Evolutionary conservation across 2,888 invertebrate genomes (phyloP).

Genomic region (Tricholauxania praeusta): DNA sequence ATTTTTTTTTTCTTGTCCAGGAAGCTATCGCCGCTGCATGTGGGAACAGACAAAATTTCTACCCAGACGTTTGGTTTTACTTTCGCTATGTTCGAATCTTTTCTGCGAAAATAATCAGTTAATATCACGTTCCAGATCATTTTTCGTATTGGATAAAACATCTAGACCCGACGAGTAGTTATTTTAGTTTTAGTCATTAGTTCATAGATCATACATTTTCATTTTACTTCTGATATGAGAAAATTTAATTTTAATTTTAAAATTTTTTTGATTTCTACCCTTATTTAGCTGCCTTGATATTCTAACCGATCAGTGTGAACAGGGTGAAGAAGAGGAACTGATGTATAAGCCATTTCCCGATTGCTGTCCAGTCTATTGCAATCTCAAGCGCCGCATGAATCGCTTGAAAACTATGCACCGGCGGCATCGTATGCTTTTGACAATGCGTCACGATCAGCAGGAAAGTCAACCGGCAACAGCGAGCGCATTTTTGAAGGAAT

Average conservation of each 20-base stretch:
- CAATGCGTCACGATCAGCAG: constrained; percentile 54
- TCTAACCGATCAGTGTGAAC: constrained; percentile 63
- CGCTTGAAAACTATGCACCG: constrained; percentile 64
- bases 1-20: constrained; percentile 44
- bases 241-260: background rate
- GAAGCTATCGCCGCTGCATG: constrained; percentile 65
- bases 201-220: constrained; percentile 13
- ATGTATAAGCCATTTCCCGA: constrained; percentile 66
- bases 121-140: constrained; percentile 65
- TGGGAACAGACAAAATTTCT: constrained; percentile 66
- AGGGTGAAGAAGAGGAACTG: constrained; percentile 65
- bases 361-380: constrained; percentile 66
- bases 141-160: constrained; percentile 67
- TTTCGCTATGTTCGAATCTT: constrained; percentile 64
- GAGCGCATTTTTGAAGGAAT: constrained; percentile 56
- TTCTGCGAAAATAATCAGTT: constrained; percentile 66
- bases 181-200: constrained; percentile 47
- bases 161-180: constrained; percentile 67
- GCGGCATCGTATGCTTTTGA: constrained; percentile 61
- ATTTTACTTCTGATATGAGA: background rate
- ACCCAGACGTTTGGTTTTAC: constrained; percentile 62
- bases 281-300: constrained; percentile 62
- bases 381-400: constrained; percentile 64
- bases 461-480: constrained; percentile 44
- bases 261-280: background rate